Conservation (phyloP, 2,888 invertebrate species). For the Diloba caeruleocephala region DNA sequence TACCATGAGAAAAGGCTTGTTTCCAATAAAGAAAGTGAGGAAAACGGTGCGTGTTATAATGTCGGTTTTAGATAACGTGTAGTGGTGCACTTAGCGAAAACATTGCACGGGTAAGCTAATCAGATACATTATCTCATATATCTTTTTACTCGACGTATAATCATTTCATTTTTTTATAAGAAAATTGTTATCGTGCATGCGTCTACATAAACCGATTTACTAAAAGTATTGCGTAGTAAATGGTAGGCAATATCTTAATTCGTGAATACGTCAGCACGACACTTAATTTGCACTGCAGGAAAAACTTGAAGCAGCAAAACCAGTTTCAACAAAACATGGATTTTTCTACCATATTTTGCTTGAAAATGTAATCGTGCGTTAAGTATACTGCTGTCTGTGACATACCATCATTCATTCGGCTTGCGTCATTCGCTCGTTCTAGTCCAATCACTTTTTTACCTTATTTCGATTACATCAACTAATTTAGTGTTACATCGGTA, state of each 20-base stretch:
- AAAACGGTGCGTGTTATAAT: conserved; percentile 76
- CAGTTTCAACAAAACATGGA: conserved; percentile 41
- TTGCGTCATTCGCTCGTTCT: conserved; percentile 70
- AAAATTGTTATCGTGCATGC: conserved; percentile 27
- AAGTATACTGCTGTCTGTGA: conserved; percentile 47
- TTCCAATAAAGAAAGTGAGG: conserved; percentile 76
- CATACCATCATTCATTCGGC: conserved; percentile 61
- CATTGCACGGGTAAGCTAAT: conserved; percentile 66
- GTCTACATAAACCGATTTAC: conserved; percentile 4
- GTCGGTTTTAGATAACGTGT: conserved; percentile 64
- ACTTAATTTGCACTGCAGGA: conserved; percentile 16
- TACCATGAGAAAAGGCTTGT: conserved; percentile 73
- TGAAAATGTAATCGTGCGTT: conserved; percentile 20
- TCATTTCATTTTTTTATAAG: conserved; percentile 15
- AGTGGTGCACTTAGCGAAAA: conserved; percentile 65
- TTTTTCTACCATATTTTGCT: conserved; percentile 30
- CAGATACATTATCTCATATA: conserved; percentile 52
- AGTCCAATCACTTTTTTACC: conserved; percentile 70
- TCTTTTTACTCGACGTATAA: conserved; percentile 25
- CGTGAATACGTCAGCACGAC: conserved; percentile 6
- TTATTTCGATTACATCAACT: conserved; percentile 78
- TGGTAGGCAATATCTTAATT: conserved; percentile 17
- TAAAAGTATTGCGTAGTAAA: conserved; percentile 14
- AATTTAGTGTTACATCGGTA: conserved; percentile 77
- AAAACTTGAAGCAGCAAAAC: conserved; percentile 44